Evolutionary conservation across 2,797 vertebrate genomes (phyloP), one percentile per base, ranked within the genome.

Genomic region (Leucoraja ocellata): DNA sequence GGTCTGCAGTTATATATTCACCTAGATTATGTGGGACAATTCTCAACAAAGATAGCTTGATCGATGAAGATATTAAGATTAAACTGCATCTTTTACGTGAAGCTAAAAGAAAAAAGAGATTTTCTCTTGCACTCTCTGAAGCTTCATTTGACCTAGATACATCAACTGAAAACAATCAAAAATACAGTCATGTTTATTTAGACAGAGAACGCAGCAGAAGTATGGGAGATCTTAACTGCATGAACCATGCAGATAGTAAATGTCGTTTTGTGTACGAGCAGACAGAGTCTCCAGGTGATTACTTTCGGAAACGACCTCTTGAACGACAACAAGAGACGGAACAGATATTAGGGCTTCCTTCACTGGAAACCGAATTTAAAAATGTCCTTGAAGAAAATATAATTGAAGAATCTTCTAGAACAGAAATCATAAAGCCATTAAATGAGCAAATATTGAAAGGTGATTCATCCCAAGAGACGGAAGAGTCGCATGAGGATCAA

Each of bases 51-150:
- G 97, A 98, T 93, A 98, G 97, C 93, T 97, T 99, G 94, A 97
- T 97, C 78, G 97, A 99, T 93, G 97, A 97, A 9, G 98, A 99
- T 95, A 98, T 97, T 73, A 98, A 98, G 94, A 96, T 96, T 88
- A 99, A 99, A 94, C 96, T 99, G 8, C 96, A 95, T 76, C 97
- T 96, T 16, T 97, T 99, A 74, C 96, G 98, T 93, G 96, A 97
- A 90, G 96, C 97, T 76, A 96, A 95, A 94, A 98, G 96, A 95
- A 99, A 97, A 94, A 98, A 97, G 95, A 98, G 97, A 94, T 95
- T 96, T 36, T 97, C 96, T 54, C 95, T 97, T 84, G 97, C 97
- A 93, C 93, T 23, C 13, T 97, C 97, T 54, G 97, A 98, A 95
- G 96, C 95, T 0, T 97, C 97, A 11, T 96, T 97, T 32, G 98